Conservation (phyloP, 1,140 invertebrate genomes). For the Gonioctena quinquepunctata region DNA sequence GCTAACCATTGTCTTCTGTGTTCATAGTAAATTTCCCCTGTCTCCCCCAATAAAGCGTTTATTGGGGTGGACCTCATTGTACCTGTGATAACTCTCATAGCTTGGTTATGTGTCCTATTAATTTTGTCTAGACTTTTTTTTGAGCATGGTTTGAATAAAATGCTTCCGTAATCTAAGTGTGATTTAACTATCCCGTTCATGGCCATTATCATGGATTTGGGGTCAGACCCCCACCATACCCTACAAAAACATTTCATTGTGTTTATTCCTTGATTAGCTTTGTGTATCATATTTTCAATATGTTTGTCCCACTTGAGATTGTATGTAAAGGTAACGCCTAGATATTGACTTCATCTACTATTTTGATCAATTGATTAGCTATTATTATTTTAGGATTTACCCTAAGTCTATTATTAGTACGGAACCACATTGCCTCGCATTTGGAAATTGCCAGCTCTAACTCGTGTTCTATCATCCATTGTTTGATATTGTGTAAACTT, state of each 20-base stretch:
- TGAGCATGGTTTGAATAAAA: background rate
- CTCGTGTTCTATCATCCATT: background rate
- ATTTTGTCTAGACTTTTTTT: background rate
- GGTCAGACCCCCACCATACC: conserved; percentile 13
- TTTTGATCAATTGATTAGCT: background rate
- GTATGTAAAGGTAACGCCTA: background rate
- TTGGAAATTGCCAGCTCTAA: background rate
- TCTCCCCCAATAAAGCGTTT: conserved; percentile 5
- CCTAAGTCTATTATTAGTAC: background rate
- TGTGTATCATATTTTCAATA: background rate
- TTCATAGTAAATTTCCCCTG: conserved; percentile 4
- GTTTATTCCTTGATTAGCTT: conserved; percentile 7
- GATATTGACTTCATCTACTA: conserved; percentile 9
- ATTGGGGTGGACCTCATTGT: conserved; percentile 10
- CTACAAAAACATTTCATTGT: conserved; percentile 9
- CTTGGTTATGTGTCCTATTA: background rate
- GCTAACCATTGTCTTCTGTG: conserved; percentile 1
- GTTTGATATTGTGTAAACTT: background rate
- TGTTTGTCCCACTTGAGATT: conserved; percentile 12
- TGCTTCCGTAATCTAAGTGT: conserved; percentile 1
- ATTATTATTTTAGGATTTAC: background rate
- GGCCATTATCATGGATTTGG: conserved; percentile 1
- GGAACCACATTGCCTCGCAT: conserved; percentile 4
- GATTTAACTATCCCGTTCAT: background rate
- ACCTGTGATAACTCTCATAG: background rate